Base-by-base conservation (phyloP, 2,888 invertebrate species). In the Muscina levida region DNA sequence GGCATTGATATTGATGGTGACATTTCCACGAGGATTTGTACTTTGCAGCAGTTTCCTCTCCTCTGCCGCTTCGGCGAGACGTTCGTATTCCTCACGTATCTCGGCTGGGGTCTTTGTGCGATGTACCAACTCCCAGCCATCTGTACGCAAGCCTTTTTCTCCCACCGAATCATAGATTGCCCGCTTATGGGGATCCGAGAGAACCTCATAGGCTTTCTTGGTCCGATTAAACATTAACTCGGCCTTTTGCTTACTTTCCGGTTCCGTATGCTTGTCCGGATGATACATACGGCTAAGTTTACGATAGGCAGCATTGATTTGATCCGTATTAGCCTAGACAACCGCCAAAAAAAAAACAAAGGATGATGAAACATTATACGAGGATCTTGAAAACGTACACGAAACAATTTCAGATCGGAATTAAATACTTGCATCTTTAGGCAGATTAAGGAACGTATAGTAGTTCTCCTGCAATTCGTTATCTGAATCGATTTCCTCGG, bases 81-180 rank as follows among this genome's bases (percentile, higher is more conserved):
- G 93, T 91, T 99, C 98, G 92, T 97, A 99, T 91, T 99, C 99
- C 79, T 98, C 98, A 75, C 98, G 92, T 77, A 99, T 98, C 92
- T 99, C 98, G 84, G 96, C 94, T 1, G 98, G 97, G 1, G 98
- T 98, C 89, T 96, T 95, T 1, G 96, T 96, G 44, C 97, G 92
- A 86, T 97, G 95, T 37, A 98, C 96, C 39, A 98, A 93, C 91
- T 98, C 97, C 97, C 98, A 98, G 72, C 98, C 98, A 86, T 98
- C 97, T 0, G 97, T 97, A 90, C 97, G 95, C 31, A 99, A 91
- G 0, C 98, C 99, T 87, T 95, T 94, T 72, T 95, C 94, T n/a
- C 98, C 98, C 6, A 90, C 86, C 0, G 94, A 93, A 91, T 99
- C 98, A 91, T 99, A 99, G 83, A 99, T 98, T 0, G 97, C 98